Evolutionary conservation across 2,888 invertebrate genomes (phyloP), one percentile per base, ranked within the genome.

Genomic region (Congeria kusceri): DNA sequence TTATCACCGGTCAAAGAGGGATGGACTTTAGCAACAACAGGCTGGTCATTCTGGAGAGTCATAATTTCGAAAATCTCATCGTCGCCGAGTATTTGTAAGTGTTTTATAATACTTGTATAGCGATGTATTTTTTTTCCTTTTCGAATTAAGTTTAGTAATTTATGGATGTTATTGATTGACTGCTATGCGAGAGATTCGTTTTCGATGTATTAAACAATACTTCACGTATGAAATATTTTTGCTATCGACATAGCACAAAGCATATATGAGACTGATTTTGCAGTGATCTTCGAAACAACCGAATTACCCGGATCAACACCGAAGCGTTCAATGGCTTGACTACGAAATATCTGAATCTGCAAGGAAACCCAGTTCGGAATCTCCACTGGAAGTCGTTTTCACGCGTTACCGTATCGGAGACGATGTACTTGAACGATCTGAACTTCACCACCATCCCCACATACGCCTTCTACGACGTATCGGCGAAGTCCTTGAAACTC

Each of bases 1-100:
- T 62, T 0, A 74, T 88, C 9, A 28, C 53, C 7, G 29, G 59
- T 5, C 76, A 72, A 29, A 67, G 76, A 23, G 73, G 53, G 1
- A 56, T 83, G 58, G 83, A 80, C 67, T 72, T 80, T 44, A 71
- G 74, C 23, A 76, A 64, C 47, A 83, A 83, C 53, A 64, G 83
- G 18, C 61, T 83, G 15, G 74, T 75, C 59, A 65, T 49, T 23
- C 25, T 83, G 2, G 74, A 74, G 11, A 72, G 69, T 1, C 25
- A 76, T 59, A 69, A 77, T 1, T 80, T 83, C 56, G 57, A 58
- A 25, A 80, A 78, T 58, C 32, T 83, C 0, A 47, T 25, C n/a
- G 61, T 83, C 9, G 63, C 57, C 9, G 61, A 79, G n/a, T 69
- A 67, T 59, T 39, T 83, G 83, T 83, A 39, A 15, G 39, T 39